These are phyloP conservation scores for Noctua fimbriata DNA, from an alignment of 2,888 invertebrate species.

Conservation along the genomic window DNA sequence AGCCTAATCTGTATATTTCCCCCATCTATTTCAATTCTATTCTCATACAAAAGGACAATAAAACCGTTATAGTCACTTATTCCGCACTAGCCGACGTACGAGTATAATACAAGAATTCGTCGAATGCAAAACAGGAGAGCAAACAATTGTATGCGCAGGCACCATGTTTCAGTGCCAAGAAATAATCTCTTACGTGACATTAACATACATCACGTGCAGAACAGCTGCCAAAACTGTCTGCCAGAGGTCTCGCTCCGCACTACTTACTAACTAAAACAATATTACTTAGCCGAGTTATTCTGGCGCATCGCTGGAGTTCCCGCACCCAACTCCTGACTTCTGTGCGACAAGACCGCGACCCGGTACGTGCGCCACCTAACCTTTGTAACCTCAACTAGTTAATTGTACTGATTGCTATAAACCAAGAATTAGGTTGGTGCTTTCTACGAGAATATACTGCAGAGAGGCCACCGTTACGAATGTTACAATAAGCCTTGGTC, in stretches of 20 bases:
- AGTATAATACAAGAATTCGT: constrained; percentile 63
- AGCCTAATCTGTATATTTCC: constrained; percentile 19
- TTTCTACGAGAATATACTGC: constrained; percentile 25
- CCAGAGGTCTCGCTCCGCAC: constrained; percentile 78
- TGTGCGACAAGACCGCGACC: constrained; percentile 29
- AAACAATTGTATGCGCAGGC: constrained; percentile 80
- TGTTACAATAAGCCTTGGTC: constrained; percentile 34
- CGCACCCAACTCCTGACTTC: constrained; percentile 46
- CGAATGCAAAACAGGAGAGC: constrained; percentile 80
- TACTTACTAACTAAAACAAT: constrained; percentile 87
- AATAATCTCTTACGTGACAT: constrained; percentile 89
- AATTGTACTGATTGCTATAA: constrained; percentile 20
- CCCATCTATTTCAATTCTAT: constrained; percentile 33
- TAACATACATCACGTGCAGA: constrained; percentile 87
- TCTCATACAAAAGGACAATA: constrained; percentile 51
- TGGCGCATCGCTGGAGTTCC: constrained; percentile 52
- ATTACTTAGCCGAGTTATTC: constrained; percentile 83
- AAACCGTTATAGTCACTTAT: constrained; percentile 62
- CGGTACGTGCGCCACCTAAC: constrained; percentile 38
- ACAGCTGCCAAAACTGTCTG: constrained; percentile 87
- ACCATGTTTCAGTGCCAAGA: constrained; percentile 85
- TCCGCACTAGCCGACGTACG: constrained; percentile 62
- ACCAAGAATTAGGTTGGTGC: constrained; percentile 24
- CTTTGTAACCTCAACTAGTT: constrained; percentile 23
- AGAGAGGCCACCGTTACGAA: constrained; percentile 37